Percentiles rank a stretch among this genome's conserved stretches.
Evolutionary conservation across 2,888 invertebrate species (phyloP).

Genomic region (Periphyllus acericola): DNA sequence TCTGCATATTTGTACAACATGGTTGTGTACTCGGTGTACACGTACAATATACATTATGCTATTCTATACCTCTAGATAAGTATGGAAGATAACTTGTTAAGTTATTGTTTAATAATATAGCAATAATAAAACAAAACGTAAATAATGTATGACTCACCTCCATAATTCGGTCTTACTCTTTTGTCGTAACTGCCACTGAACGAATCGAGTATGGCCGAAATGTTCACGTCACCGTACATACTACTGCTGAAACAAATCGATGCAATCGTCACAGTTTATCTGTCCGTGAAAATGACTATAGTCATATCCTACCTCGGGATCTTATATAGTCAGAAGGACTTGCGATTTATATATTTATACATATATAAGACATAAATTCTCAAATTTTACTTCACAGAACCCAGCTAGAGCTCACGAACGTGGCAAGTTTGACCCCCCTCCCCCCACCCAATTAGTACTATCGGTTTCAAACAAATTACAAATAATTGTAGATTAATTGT

Average conservation of each 20-base stretch:
- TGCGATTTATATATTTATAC: too few species aligned
- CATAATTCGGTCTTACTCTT: conserved; percentile 99
- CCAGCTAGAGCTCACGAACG: too few species aligned
- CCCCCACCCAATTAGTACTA: too few species aligned
- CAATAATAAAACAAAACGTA: not conserved
- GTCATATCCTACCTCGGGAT: not conserved
- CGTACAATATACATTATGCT: not conserved
- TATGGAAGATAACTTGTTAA: too few species aligned
- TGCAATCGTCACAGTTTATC: conserved; percentile 39
- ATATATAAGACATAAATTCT: too few species aligned
- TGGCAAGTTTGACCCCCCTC: too few species aligned
- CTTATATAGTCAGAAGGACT: not conserved
- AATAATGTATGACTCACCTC: conserved; percentile 77
- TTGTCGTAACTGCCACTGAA: conserved; percentile 98
- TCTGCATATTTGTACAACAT: too few species aligned
- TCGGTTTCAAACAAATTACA: too few species aligned
- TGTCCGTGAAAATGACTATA: not conserved
- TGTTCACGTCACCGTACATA: conserved; percentile 92
- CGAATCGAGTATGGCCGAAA: conserved; percentile 93
- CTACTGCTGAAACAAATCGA: conserved; percentile 74
- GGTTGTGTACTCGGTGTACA: too few species aligned
- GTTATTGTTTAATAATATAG: not conserved
- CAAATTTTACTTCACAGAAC: too few species aligned
- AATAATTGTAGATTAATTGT: too few species aligned
- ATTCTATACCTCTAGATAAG: not conserved